Conservation (phyloP, 2,797 vertebrate species). For the Ficedula albicollis region DNA sequence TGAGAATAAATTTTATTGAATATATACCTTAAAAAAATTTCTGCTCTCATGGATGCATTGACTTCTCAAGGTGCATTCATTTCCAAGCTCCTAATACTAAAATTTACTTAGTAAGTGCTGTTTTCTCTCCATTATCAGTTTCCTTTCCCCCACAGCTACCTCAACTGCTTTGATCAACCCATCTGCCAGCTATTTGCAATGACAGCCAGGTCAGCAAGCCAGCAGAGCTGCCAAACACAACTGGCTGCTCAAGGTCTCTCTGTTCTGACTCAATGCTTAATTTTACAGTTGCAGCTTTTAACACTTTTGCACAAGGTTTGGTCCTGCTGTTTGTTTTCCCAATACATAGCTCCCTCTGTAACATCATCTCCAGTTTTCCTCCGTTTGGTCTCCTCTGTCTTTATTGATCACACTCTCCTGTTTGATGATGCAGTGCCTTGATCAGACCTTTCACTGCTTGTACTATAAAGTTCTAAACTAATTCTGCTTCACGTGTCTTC, state of each 20-base stretch:
- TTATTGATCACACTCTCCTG: not conserved
- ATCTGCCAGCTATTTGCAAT: not conserved
- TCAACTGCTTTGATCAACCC: not conserved
- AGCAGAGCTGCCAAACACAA: not conserved
- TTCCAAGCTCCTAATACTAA: not conserved
- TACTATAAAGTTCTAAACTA: not conserved
- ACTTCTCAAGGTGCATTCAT: not conserved
- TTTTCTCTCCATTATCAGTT: not conserved
- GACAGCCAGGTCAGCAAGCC: not conserved
- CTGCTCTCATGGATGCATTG: not conserved
- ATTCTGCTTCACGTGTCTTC: not conserved
- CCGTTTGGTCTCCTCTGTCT: not conserved
- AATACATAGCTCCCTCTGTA: not conserved
- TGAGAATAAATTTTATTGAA: not conserved
- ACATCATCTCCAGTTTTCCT: not conserved
- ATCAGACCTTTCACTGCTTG: not conserved
- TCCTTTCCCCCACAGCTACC: not conserved
- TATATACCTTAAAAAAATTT: not conserved
- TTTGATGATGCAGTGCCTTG: not conserved
- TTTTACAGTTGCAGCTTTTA: not conserved
- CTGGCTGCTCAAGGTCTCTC: not conserved
- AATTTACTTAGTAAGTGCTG: not conserved
- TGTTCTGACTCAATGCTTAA: not conserved
- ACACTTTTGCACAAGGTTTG: not conserved
- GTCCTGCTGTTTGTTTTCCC: rapidly evolving